A percentile compares a stretch with the other conserved stretches of the same genome.
phyloP scores from a whole-genome alignment of 2,113 vertebrate species.

The Ageneiosus marmoratus region DNA sequence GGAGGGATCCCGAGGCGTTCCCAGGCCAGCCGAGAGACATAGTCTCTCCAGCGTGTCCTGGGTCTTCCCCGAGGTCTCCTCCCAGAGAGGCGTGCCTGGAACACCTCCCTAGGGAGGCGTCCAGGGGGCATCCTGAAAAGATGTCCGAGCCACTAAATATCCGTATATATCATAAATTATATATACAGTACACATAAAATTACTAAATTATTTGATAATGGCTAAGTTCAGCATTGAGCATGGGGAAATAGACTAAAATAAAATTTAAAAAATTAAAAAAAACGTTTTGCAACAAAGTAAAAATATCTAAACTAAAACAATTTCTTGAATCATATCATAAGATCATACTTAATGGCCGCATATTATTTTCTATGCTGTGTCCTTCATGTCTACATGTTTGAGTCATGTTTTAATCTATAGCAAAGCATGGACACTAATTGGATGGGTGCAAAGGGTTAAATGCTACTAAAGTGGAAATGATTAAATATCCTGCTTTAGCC shows the following conservation, averaged over 20 bases:
- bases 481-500: neutral
- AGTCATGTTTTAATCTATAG: neutral
- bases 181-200: no score
- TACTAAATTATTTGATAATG: neutral
- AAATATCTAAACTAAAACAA: neutral
- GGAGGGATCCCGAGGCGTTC: no score
- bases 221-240: no score
- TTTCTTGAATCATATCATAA: neutral
- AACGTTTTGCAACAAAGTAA: neutral
- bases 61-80: no score
- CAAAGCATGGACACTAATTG: neutral
- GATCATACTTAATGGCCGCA: no score
- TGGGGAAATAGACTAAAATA: neutral
- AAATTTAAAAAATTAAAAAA: neutral
- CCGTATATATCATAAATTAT: no score
- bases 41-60: no score
- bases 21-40: no score
- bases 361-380: neutral
- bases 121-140: no score
- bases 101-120: no score
- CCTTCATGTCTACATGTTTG: neutral
- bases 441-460: slow-evolving; percentile 2
- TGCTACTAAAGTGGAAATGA: slow-evolving; percentile 4
- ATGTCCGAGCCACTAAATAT: no score
- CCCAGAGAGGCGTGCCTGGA: no score